Conservation (phyloP, 2,113 vertebrate species). For the Gymnogyps californianus region DNA sequence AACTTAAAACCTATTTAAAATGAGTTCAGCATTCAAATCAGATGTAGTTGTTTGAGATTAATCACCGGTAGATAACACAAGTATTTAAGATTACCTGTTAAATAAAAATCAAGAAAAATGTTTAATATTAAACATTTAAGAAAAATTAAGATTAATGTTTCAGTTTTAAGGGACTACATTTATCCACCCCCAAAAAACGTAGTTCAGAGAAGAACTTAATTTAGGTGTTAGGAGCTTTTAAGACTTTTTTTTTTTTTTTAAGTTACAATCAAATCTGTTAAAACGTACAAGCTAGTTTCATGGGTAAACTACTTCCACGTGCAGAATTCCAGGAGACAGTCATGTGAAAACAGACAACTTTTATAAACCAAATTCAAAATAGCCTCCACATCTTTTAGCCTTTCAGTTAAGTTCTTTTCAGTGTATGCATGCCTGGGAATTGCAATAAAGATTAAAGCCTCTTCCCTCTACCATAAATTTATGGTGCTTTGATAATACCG, state of each 20-base stretch:
- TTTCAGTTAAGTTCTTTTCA: not conserved
- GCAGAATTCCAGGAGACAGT: not conserved
- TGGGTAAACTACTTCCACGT: not conserved
- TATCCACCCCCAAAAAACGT: accelerated
- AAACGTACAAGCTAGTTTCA: not conserved
- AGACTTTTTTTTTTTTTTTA: not conserved
- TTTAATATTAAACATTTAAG: too few relatives aligned
- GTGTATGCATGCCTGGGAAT: not conserved
- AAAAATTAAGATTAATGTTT: not conserved
- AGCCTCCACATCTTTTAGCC: not conserved
- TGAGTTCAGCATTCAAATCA: not conserved
- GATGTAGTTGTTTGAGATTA: not conserved
- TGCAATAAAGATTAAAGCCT: not conserved
- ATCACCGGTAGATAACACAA: not conserved
- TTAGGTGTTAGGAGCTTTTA: not conserved
- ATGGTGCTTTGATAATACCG: accelerated
- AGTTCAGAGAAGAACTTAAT: not conserved
- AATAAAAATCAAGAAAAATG: too few relatives aligned
- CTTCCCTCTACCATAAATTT: not conserved
- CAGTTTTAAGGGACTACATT: not conserved
- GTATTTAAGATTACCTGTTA: not conserved
- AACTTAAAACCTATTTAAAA: not conserved
- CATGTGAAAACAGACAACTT: not conserved
- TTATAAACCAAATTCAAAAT: not conserved
- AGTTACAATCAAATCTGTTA: not conserved